A percentile compares a stretch with the other conserved stretches of the same genome.
Evolutionary conservation across 2,797 vertebrate species (phyloP).

Genomic region (Pogonophryne albipinna): DNA sequence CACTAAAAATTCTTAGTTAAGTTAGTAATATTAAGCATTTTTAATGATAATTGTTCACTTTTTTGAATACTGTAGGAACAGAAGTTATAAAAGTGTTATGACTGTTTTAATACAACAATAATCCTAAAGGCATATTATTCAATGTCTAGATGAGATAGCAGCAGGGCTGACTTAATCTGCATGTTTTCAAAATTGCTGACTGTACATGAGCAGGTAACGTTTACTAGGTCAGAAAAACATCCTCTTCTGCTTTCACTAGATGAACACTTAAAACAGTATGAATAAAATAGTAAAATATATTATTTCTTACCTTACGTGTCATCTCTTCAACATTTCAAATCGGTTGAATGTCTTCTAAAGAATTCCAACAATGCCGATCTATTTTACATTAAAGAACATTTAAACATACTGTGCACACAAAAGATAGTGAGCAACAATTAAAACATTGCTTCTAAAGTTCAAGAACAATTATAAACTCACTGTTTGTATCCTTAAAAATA

Average conservation of each 20-base stretch:
- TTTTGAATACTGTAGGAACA: not conserved
- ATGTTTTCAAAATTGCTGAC: constrained; percentile 29
- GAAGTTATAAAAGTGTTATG: not conserved
- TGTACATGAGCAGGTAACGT: not conserved
- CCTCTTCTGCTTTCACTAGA: constrained; percentile 12
- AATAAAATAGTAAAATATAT: not conserved
- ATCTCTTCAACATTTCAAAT: not conserved
- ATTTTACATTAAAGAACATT: not conserved
- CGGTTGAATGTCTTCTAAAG: not conserved
- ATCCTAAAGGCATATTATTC: not conserved
- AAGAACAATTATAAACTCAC: not conserved
- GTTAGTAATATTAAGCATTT: too few species aligned
- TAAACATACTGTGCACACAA: not conserved
- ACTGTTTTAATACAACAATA: not conserved
- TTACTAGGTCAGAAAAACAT: constrained; percentile 20
- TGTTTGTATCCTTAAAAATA: not conserved
- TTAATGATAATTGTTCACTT: too few species aligned
- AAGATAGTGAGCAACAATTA: too few species aligned
- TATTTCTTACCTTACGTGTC: not conserved
- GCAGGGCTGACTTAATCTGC: not conserved
- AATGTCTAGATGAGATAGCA: not conserved
- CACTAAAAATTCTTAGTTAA: too few species aligned
- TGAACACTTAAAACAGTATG: constrained; percentile 1
- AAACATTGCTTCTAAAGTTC: not conserved
- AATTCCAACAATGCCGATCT: not conserved